Evolutionary conservation across 2,888 invertebrate species (phyloP).

Genomic region (Augiades crinisus): DNA sequence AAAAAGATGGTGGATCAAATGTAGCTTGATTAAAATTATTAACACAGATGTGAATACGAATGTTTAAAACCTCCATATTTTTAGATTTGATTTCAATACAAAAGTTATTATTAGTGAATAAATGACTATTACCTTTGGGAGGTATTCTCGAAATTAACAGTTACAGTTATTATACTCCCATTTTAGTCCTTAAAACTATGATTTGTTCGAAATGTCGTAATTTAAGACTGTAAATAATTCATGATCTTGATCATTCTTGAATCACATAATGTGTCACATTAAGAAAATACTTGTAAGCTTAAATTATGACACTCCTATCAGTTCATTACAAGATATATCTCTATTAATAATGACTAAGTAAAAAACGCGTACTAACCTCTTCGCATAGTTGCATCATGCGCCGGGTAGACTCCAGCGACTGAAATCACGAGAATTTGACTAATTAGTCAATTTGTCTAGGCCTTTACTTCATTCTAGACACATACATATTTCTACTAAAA

Average conservation of each 20-base stretch:
- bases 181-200: constrained; percentile 22
- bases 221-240: neutral
- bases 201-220: constrained; percentile 12
- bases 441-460: too few relatives aligned
- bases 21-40: constrained; percentile 9
- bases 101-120: neutral
- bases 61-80: too few relatives aligned
- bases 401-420: constrained; percentile 95
- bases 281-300: neutral
- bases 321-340: constrained; percentile 9
- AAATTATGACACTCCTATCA: constrained; percentile 22
- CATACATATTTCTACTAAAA: too few relatives aligned
- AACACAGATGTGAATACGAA: too few relatives aligned
- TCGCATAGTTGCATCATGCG: constrained; percentile 96
- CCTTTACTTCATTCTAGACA: too few relatives aligned
- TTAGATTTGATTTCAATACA: too few relatives aligned
- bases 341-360: neutral
- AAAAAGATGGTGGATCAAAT: constrained; percentile 24
- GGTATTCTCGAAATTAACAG: constrained; percentile 56
- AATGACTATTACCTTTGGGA: constrained; percentile 38
- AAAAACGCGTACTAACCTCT: constrained; percentile 85
- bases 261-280: neutral
- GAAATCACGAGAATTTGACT: constrained; percentile 66
- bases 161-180: constrained; percentile 38
- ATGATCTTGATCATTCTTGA: neutral